A percentile compares a stretch with the other conserved stretches of the same genome.
These are phyloP conservation scores for Acronicta leporina DNA, from an alignment of 2,888 invertebrate species.

Conservation along the genomic window DNA sequence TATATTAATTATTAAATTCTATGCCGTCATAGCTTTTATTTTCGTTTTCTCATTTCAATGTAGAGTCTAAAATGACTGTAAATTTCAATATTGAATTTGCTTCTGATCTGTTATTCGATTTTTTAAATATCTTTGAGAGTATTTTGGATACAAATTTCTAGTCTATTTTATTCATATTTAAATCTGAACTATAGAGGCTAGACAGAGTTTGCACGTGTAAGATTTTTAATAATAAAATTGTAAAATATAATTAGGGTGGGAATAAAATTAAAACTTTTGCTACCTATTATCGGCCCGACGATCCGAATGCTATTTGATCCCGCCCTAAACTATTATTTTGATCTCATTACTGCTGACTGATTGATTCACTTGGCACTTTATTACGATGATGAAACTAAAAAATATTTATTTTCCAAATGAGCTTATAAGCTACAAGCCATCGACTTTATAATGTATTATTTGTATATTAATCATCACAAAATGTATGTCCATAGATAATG, in stretches of 20 bases:
- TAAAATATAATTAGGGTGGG: constrained; percentile 32
- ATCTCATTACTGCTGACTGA: constrained; percentile 80
- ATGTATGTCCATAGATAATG: constrained; percentile 58
- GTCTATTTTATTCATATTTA: neutral
- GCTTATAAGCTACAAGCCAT: constrained; percentile 43
- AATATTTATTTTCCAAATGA: constrained; percentile 43
- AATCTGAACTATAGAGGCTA: neutral
- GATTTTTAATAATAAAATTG: constrained; percentile 36
- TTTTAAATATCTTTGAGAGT: no score
- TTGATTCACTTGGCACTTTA: constrained; percentile 44
- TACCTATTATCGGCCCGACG: neutral
- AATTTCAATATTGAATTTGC: no score
- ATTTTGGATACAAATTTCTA: no score
- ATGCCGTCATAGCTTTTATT: no score
- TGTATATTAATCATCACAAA: constrained; percentile 70
- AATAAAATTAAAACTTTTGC: neutral
- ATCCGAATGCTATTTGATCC: constrained; percentile 7
- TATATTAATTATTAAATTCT: no score
- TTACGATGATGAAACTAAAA: constrained; percentile 34
- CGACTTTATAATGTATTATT: constrained; percentile 47
- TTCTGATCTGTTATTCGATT: no score
- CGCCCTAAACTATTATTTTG: constrained; percentile 67
- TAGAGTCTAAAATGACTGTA: no score
- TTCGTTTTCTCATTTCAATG: no score
- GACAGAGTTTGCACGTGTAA: constrained; percentile 34